phyloP scores from a whole-genome alignment of 2,888 invertebrate genomes.

The Oxytorus armatus region DNA sequence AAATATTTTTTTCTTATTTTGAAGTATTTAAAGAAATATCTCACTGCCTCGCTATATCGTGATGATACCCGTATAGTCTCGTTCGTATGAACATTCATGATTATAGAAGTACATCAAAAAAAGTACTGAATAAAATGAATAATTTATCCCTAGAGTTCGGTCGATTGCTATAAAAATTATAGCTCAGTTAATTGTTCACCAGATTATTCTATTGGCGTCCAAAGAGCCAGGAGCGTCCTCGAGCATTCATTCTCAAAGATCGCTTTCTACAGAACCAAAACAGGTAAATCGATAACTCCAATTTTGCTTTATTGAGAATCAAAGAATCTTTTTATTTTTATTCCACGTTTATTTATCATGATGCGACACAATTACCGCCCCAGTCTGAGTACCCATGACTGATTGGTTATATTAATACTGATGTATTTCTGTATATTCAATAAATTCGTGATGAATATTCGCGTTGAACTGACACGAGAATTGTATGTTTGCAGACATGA shows the following conservation, averaged over 20 bases:
- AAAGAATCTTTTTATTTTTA: neutral
- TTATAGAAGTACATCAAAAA: constrained; percentile 69
- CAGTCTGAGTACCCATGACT: constrained; percentile 81
- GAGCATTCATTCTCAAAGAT: constrained; percentile 4
- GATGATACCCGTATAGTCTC: constrained; percentile 79
- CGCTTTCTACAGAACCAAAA: neutral
- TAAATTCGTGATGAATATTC: neutral
- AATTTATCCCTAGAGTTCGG: neutral
- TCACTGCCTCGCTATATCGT: constrained; percentile 55
- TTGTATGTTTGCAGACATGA: neutral
- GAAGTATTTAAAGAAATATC: neutral
- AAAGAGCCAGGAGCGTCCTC: neutral
- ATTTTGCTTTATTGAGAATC: neutral
- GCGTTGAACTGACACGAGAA: neutral
- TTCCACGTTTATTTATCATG: constrained; percentile 64
- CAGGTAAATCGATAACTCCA: constrained; percentile 30
- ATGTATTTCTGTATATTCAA: neutral
- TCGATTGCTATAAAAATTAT: constrained; percentile 40
- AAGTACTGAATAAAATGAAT: constrained; percentile 60
- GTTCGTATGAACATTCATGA: constrained; percentile 80
- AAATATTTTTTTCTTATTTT: constrained; percentile 42
- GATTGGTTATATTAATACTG: constrained; percentile 72
- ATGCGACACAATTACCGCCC: constrained; percentile 79
- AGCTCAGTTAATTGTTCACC: constrained; percentile 26
- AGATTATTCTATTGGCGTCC: constrained; percentile 44